Evolutionary conservation across 2,888 invertebrate species (phyloP).

Genomic region (Tubulanus polymorphus): DNA sequence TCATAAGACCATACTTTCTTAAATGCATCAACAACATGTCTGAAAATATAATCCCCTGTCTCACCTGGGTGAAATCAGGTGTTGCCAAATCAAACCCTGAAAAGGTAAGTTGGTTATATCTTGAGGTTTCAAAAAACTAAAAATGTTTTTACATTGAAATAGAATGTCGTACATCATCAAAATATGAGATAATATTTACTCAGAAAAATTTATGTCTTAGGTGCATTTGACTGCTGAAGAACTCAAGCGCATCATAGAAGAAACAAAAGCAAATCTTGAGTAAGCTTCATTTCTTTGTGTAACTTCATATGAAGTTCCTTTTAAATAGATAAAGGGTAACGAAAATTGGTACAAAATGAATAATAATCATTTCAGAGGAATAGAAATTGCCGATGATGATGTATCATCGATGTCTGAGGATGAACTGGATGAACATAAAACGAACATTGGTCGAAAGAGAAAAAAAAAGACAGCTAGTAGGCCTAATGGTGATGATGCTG

Average conservation of each 20-base stretch:
- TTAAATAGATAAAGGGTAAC: background rate
- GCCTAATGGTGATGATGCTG: constrained; percentile 5
- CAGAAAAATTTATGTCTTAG: no score
- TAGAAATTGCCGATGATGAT: constrained; percentile 2
- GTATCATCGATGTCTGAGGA: no score
- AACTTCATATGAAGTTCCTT: background rate
- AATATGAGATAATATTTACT: no score
- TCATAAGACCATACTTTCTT: no score
- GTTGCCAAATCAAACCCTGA: constrained; percentile 46
- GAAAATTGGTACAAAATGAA: background rate
- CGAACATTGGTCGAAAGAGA: constrained; percentile 31
- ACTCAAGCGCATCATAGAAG: background rate
- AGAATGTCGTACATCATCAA: no score
- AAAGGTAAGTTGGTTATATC: constrained; percentile 23
- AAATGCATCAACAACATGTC: no score
- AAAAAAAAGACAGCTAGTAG: constrained; percentile 4
- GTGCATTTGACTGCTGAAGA: background rate
- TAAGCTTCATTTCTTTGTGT: background rate
- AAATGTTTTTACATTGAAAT: no score
- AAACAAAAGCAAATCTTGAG: background rate
- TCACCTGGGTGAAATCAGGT: constrained; percentile 50
- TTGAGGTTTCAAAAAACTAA: background rate
- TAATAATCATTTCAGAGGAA: background rate
- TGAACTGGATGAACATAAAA: constrained; percentile 34
- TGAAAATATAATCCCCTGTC: constrained; percentile 49